These are phyloP conservation scores for Dipodomys merriami DNA, from an alignment of 2,113 vertebrate species.

Conservation along the genomic window DNA sequence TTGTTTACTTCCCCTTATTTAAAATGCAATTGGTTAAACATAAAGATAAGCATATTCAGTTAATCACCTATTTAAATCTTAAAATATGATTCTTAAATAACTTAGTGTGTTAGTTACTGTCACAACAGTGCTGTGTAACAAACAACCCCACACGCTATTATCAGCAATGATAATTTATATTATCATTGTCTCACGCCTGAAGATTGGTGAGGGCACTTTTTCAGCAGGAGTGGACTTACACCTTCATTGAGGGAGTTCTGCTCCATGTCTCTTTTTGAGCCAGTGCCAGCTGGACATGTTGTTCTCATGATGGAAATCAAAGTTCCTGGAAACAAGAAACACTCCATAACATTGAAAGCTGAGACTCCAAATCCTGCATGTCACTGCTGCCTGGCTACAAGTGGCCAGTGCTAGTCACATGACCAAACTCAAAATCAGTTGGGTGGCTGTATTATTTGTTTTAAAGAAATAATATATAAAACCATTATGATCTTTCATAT, in stretches of 20 bases:
- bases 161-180: neutral
- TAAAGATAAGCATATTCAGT: constrained; percentile 26
- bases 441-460: neutral
- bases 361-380: neutral
- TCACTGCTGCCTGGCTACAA: neutral
- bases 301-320: neutral
- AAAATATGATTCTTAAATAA: neutral
- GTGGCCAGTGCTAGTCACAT: neutral
- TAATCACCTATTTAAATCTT: neutral
- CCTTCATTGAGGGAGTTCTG: neutral
- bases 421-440: neutral
- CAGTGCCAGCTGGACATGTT: neutral
- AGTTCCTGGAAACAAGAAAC: neutral
- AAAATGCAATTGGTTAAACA: constrained; percentile 3
- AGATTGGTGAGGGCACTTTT: neutral
- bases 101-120: neutral
- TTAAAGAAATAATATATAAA: neutral
- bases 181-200: neutral
- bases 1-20: neutral
- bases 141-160: neutral
- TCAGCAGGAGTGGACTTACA: neutral
- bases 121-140: neutral
- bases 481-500: neutral
- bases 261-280: neutral
- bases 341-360: neutral